phyloP scores from a whole-genome alignment of 1,140 invertebrate species.

The Agrilus planipennis region DNA sequence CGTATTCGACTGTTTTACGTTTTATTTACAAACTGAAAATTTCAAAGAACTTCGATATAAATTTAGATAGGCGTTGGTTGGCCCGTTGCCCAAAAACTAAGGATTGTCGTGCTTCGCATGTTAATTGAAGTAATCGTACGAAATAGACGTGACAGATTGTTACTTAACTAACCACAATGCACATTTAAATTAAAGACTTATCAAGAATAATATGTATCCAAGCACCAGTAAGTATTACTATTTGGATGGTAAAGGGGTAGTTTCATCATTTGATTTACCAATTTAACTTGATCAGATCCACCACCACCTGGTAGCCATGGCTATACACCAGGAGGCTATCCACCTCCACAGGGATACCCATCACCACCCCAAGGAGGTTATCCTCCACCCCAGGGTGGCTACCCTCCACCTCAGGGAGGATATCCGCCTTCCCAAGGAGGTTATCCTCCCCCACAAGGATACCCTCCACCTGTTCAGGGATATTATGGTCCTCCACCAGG shows the following conservation, averaged over 20 bases:
- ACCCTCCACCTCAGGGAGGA: slow-evolving; percentile 6
- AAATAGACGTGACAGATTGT: too few relatives aligned
- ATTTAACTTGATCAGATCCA: slow-evolving; percentile 8
- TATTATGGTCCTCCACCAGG: slow-evolving; percentile 1
- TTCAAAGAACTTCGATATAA: too few relatives aligned
- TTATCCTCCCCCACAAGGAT: slow-evolving; percentile 8
- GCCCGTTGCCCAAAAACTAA: too few relatives aligned
- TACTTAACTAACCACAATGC: too few relatives aligned
- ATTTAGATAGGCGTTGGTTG: too few relatives aligned
- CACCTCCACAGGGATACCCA: slow-evolving; percentile 16
- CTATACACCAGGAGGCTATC: slow-evolving; percentile 9
- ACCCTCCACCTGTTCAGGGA: slow-evolving; percentile 4
- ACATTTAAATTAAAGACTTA: slow-evolving; percentile 14
- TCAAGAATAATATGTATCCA: slow-evolving; percentile 15
- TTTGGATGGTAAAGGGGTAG: neutral
- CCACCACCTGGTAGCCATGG: slow-evolving; percentile 5
- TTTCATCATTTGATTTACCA: slow-evolving; percentile 9
- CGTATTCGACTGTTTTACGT: too few relatives aligned
- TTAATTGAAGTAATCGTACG: too few relatives aligned
- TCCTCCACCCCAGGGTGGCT: slow-evolving; percentile 1
- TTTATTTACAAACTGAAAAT: too few relatives aligned
- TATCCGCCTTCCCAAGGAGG: slow-evolving; percentile 12
- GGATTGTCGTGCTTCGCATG: too few relatives aligned
- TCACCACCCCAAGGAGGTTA: slow-evolving; percentile 9
- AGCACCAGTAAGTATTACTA: slow-evolving; percentile 8